A percentile compares a stretch with the other conserved stretches of the same genome.
phyloP scores from a whole-genome alignment of 2,113 vertebrate species.

The Scophthalmus maximus region DNA sequence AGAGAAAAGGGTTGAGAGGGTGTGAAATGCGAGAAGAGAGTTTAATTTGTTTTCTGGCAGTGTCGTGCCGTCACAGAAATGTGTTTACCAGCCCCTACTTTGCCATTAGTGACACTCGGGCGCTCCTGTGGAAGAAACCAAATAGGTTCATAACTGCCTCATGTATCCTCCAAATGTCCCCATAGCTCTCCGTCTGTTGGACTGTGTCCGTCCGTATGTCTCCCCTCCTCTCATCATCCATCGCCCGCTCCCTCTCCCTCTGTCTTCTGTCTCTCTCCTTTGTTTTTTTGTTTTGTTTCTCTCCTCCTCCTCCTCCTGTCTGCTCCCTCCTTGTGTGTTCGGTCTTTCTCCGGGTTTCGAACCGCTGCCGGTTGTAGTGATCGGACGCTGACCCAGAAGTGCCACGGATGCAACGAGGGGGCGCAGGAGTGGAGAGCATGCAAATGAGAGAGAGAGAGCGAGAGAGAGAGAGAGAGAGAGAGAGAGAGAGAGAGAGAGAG shows the following conservation, averaged over 20 bases:
- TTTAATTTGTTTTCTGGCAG: slow-evolving; percentile 79
- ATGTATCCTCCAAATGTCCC: slow-evolving; percentile 82
- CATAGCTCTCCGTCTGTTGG: slow-evolving; percentile 75
- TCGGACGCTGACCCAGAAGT: slow-evolving; percentile 45
- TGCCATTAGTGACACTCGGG: slow-evolving; percentile 81
- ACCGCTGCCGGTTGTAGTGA: slow-evolving; percentile 19
- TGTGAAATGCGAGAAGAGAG: slow-evolving; percentile 76
- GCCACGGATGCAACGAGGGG: slow-evolving; percentile 37
- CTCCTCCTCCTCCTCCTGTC: background rate
- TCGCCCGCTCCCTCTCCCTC: slow-evolving; percentile 34
- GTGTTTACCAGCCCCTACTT: slow-evolving; percentile 80
- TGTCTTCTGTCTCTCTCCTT: slow-evolving; percentile 17
- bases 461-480: no score
- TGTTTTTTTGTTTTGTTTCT: slow-evolving; percentile 10
- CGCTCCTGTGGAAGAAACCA: slow-evolving; percentile 75
- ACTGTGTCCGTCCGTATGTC: slow-evolving; percentile 76
- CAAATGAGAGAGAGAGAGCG: slow-evolving; percentile 30
- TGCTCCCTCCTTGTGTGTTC: slow-evolving; percentile 12
- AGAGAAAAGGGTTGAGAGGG: slow-evolving; percentile 73
- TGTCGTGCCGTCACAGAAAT: slow-evolving; percentile 77
- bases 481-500: no score
- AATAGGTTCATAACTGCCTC: slow-evolving; percentile 81
- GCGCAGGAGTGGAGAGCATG: slow-evolving; percentile 21
- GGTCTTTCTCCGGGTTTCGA: slow-evolving; percentile 32
- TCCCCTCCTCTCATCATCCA: slow-evolving; percentile 53